phyloP scores from a whole-genome alignment of 92 coral and sea anemone species.

The Zoanthus sansibaricus region DNA sequence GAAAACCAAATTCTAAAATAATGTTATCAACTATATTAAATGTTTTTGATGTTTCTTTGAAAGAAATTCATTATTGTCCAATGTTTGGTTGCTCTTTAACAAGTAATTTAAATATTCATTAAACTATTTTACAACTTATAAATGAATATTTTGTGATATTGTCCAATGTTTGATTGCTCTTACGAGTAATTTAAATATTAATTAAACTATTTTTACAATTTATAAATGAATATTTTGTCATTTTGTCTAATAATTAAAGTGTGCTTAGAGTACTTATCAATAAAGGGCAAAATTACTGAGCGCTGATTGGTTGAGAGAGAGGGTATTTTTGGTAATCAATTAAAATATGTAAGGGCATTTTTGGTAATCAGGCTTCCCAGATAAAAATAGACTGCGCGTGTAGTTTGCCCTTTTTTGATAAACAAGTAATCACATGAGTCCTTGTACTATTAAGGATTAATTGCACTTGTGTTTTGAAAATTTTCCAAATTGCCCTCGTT shows the following conservation, averaged over 20 bases:
- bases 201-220: neutral
- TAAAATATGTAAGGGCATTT: slow-evolving; percentile 2
- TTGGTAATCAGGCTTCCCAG: slow-evolving; percentile 3
- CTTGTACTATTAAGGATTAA: neutral
- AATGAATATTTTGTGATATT: slow-evolving; percentile 3
- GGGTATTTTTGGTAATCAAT: slow-evolving; percentile 3
- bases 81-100: neutral
- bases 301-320: neutral
- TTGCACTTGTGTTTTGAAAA: neutral
- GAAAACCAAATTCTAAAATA: slow-evolving; percentile 3
- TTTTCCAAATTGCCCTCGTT: neutral
- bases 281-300: neutral
- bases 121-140: slow-evolving; percentile 1
- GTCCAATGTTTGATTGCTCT: slow-evolving; percentile 1
- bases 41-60: neutral
- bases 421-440: neutral
- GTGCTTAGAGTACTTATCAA: slow-evolving; percentile 5
- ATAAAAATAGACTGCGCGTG: neutral
- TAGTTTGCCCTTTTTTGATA: neutral
- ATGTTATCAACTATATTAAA: neutral
- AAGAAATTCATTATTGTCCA: neutral
- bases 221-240: neutral
- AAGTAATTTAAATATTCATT: slow-evolving; percentile 3
- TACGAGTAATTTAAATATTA: neutral
- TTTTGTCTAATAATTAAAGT: neutral